Evolutionary conservation across 1,140 invertebrate species (phyloP), one percentile per base, ranked within the genome.

Genomic region (Wiebesia pumilae): DNA sequence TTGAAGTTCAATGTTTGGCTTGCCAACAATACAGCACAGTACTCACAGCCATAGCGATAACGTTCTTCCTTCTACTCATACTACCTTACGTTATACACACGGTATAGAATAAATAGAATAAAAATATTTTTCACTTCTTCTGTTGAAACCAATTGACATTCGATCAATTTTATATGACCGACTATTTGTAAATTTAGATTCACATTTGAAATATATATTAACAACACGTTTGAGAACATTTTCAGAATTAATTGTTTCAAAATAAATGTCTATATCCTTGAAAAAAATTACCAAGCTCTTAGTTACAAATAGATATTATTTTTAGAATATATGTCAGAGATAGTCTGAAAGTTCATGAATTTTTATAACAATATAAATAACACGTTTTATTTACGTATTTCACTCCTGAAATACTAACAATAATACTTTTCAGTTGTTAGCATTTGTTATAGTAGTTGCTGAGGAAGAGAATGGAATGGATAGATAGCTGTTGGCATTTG

Each of bases 1-100:
- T 16, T 3, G 33, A 73, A 40, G n/a, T 69, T 67, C n/a, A 69
- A 33, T 0, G 3, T 73, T 73, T 40, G 69, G 69, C 69, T 73
- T 73, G 33, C 21, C 69, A 73, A 73, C 69, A 73, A 73, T 73
- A 73, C 69, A 24, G n/a, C n/a, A 73, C 21, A 19, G 35, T 73
- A 73, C 69, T 73, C 4, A 40, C 33, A 73, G 38, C 16, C 65
- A 73, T 27, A 30, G 10, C 69, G 35, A 73, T 40, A 73, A 40
- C 35, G 38, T 40, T 73, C 19, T 38, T 73, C 0, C 35, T 24
- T 73, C 9, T 30, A 0, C 3, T 24, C 21, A 40, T 19, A 73
- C 6, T 69, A 16, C 21, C 16, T 73, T 73, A 9, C n/a, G 40
- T 40, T 73, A 40, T 73, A 73, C 38, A 35, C 21, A 4, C 16